Base-by-base conservation (phyloP, 2,797 vertebrate genomes). In the Austrolebias charrua region DNA sequence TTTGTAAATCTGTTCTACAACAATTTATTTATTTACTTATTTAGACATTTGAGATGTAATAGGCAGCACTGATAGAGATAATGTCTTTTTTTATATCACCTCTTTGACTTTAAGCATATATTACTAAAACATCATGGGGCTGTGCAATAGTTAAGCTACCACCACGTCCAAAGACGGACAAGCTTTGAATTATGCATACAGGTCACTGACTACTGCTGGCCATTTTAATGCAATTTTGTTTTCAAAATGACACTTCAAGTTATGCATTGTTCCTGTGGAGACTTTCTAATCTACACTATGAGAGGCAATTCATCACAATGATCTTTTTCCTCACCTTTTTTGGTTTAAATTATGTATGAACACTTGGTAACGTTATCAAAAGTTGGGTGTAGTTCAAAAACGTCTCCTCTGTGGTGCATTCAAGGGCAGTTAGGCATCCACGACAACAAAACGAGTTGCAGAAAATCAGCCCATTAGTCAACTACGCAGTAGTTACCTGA, bases 171-270 rank as follows among this genome's bases (percentile, higher is more conserved):
- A 47, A 11, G 16, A 16, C n/a, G 11, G 5, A 35, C 57, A 78
- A 55, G 35, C 80, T 33, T 20, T 56, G 55, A 59, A 40, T 44
- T 72, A 31, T 6, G 51, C 60, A 13, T 65, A 45, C 69, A 66
- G 60, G 58, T 14, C 67, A 60, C 49, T 20, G 59, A 66, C 63
- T 24, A 40, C 45, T 40, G 46, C 54, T 2, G 4, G 35, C 11
- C 20, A 53, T 75, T 69, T 58, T 63, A 35, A 64, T 69, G 19
- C 10, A 29, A 52, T 55, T 73, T 76, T 79, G 44, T 43, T 57
- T 14, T 6, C 48, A 66, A 53, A 38, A 62, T 33, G 7, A 43
- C 24, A 60, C 59, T 77, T 58, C 16, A 57, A 51, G 46, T 33
- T 28, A 24, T 40, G 49, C 11, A 9, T 12, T 52, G 63, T 55